Conservation (phyloP, 2,113 vertebrate species). For the Vulpes lagopus region DNA sequence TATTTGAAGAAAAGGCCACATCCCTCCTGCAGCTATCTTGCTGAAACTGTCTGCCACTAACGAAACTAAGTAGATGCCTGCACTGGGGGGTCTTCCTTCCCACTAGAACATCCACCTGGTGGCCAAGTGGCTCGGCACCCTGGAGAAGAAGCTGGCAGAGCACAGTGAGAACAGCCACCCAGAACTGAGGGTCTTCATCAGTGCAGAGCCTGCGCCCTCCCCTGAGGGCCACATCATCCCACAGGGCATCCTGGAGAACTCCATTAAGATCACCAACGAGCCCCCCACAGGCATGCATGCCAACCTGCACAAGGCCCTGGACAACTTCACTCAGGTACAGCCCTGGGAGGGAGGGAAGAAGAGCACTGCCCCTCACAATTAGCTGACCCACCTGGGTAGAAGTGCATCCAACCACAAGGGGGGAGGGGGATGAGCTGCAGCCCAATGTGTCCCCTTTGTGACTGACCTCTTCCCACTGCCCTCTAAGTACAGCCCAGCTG, state of each 20-base stretch:
- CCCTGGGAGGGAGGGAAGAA: background rate
- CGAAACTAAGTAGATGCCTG: background rate
- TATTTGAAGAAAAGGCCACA: background rate
- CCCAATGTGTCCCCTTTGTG: too few relatives aligned
- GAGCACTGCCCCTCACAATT: rapidly evolving
- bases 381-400: too few relatives aligned
- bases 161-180: conserved; percentile 89
- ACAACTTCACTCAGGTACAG: conserved; percentile 97
- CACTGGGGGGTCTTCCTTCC: conserved; percentile 45
- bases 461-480: background rate
- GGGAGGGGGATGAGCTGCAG: background rate
- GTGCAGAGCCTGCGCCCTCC: conserved; percentile 93
- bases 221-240: conserved; percentile 93
- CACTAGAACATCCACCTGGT: conserved; percentile 97
- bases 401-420: rapidly evolving
- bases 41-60: rapidly evolving
- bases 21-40: background rate
- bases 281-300: conserved; percentile 94
- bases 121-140: conserved; percentile 93
- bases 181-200: conserved; percentile 94
- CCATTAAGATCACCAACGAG: conserved; percentile 97
- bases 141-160: conserved; percentile 96
- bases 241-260: conserved; percentile 96
- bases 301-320: conserved; percentile 97
- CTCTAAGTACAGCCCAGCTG: too few relatives aligned